Evolutionary conservation across 2,113 vertebrate genomes (phyloP).

Genomic region (Pelmatolapia mariae): DNA sequence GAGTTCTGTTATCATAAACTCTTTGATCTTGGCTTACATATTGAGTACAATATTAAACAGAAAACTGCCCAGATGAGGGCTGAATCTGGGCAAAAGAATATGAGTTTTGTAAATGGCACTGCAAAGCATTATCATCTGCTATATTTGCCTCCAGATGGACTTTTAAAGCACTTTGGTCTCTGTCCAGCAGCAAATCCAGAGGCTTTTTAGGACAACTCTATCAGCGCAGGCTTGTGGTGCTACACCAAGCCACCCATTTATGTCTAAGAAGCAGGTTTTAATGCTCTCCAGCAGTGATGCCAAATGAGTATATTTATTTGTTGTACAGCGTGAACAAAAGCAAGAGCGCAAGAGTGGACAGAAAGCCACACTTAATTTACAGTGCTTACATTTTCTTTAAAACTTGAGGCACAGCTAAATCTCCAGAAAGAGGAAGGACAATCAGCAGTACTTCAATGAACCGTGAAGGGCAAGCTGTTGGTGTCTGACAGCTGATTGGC

Average conservation of each 20-base stretch:
- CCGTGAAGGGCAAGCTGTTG: constrained; percentile 2
- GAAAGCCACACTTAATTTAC: neutral
- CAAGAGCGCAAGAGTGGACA: neutral
- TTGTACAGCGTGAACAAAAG: neutral
- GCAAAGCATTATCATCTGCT: constrained; percentile 24
- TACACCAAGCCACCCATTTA: constrained; percentile 1
- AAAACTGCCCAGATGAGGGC: neutral
- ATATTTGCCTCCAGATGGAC: constrained; percentile 25
- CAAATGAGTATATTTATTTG: neutral
- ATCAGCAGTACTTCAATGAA: neutral
- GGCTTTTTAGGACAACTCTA: constrained; percentile 5
- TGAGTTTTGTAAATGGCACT: neutral
- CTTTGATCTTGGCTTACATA: neutral
- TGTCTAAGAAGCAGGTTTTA: neutral
- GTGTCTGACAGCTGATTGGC: constrained; percentile 26
- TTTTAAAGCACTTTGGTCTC: constrained; percentile 22
- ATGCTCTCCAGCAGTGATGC: neutral
- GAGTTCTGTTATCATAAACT: neutral
- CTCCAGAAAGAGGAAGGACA: neutral
- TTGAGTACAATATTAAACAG: neutral
- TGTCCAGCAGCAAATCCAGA: constrained; percentile 2
- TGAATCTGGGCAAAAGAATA: neutral
- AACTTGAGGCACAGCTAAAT: neutral
- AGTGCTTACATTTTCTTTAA: neutral
- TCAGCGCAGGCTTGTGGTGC: neutral